Evolutionary conservation across 2,888 invertebrate species (phyloP).

Genomic region (Eulithis prunata): DNA sequence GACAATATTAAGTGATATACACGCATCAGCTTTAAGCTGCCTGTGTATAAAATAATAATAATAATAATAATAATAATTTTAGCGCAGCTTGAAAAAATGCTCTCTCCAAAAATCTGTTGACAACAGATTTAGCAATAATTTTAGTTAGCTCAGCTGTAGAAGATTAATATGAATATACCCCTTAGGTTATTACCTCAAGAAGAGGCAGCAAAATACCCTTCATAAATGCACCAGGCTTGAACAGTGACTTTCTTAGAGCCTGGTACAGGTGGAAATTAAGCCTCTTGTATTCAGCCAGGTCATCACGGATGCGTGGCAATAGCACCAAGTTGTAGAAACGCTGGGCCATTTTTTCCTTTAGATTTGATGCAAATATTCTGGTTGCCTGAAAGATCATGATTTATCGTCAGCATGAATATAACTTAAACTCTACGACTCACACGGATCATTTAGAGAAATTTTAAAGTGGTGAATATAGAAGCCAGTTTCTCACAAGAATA

Average conservation of each 20-base stretch:
- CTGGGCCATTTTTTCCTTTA: constrained; percentile 98
- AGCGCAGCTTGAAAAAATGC: no score
- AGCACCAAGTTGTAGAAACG: constrained; percentile 97
- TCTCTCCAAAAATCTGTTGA: no score
- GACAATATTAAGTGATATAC: no score
- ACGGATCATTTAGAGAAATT: no score
- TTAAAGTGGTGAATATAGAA: no score
- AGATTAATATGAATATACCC: no score
- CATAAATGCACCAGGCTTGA: constrained; percentile 99
- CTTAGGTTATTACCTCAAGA: constrained; percentile 81
- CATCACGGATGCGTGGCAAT: constrained; percentile 96
- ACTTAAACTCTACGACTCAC: no score
- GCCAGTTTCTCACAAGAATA: no score
- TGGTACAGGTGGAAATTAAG: constrained; percentile 98
- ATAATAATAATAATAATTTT: no score
- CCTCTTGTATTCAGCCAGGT: constrained; percentile 96
- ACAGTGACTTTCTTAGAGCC: constrained; percentile 95
- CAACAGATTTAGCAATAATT: not conserved
- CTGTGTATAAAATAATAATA: no score
- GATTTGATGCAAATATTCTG: constrained; percentile 97
- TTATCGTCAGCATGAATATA: not conserved
- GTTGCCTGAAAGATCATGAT: constrained; percentile 86
- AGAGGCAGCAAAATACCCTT: constrained; percentile 93
- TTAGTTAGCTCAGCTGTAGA: no score
- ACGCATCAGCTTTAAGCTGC: no score